These are phyloP conservation scores for Cydia fagiglandana DNA, from an alignment of 1,140 invertebrate genomes.

Conservation along the genomic window DNA sequence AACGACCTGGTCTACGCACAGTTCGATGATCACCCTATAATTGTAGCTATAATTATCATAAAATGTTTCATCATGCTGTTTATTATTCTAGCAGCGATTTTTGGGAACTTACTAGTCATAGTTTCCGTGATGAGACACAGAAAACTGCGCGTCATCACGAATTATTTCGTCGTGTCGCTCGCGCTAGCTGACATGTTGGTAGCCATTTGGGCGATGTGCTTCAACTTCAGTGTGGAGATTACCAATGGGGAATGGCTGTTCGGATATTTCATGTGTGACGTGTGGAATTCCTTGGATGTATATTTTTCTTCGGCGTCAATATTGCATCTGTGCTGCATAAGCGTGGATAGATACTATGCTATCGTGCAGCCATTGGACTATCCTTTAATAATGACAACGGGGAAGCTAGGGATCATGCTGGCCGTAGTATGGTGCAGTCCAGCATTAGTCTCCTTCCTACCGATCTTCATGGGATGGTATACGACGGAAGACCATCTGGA, in stretches of 20 bases:
- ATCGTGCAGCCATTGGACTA: constrained; percentile 95
- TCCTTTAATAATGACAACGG: constrained; percentile 92
- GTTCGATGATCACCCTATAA: constrained; percentile 63
- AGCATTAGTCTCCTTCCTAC: constrained; percentile 94
- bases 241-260: constrained; percentile 93
- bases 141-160: constrained; percentile 93
- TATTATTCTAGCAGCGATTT: constrained; percentile 91
- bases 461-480: constrained; percentile 97
- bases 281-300: constrained; percentile 97
- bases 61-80: constrained; percentile 89
- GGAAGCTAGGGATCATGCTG: constrained; percentile 87
- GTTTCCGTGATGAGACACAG: constrained; percentile 92
- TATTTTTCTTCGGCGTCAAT: constrained; percentile 96
- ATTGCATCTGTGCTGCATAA: constrained; percentile 95
- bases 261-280: constrained; percentile 94
- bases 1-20: constrained; percentile 67
- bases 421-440: constrained; percentile 95
- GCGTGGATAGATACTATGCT: constrained; percentile 92
- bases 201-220: constrained; percentile 95
- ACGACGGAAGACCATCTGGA: constrained; percentile 90
- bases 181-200: constrained; percentile 95
- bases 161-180: constrained; percentile 96
- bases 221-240: constrained; percentile 93
- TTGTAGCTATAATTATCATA: constrained; percentile 79
- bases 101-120: constrained; percentile 93